These are phyloP conservation scores for Melinopterus prodromus DNA, from an alignment of 2,888 invertebrate genomes.

Conservation along the genomic window DNA sequence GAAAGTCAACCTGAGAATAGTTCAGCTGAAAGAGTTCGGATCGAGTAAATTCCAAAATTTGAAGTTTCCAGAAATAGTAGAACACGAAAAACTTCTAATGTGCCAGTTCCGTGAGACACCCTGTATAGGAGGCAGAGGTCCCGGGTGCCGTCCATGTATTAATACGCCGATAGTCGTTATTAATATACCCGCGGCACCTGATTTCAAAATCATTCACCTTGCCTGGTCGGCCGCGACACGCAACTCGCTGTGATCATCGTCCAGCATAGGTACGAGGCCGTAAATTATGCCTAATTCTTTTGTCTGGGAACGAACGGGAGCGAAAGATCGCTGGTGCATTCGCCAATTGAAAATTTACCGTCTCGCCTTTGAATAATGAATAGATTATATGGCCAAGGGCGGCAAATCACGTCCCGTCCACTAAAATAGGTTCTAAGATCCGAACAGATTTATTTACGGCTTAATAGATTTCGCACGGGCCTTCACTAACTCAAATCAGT, in stretches of 20 bases:
- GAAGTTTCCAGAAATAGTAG: too few species aligned
- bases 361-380: not conserved
- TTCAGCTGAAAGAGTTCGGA: too few species aligned
- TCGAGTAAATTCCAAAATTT: too few species aligned
- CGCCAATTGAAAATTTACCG: not conserved
- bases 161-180: not conserved
- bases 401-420: too few species aligned
- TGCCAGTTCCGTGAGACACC: too few species aligned
- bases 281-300: not conserved
- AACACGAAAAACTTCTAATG: too few species aligned
- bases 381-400: too few species aligned
- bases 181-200: constrained; percentile 6
- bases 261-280: not conserved
- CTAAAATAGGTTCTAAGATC: too few species aligned
- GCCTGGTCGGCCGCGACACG: constrained; percentile 17
- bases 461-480: too few species aligned
- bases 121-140: not conserved
- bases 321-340: not conserved
- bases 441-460: too few species aligned
- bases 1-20: too few species aligned
- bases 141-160: not conserved
- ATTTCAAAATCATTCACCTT: constrained; percentile 32
- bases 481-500: not conserved
- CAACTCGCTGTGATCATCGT: not conserved
- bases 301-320: not conserved